Conservation (phyloP, 2,888 invertebrate genomes). For the Caprella mutica region DNA sequence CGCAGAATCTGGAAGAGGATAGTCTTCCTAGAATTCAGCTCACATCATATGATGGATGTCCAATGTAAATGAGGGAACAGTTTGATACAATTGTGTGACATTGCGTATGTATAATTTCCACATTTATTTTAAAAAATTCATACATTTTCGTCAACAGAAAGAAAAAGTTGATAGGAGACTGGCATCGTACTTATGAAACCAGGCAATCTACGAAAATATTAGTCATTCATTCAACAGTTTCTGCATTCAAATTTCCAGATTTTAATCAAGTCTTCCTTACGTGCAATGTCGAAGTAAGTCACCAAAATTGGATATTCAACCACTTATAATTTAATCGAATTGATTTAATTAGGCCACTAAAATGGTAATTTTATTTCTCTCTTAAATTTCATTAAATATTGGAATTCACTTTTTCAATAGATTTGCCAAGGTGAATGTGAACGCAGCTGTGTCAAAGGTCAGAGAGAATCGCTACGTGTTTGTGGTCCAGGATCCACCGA, state of each 20-base stretch:
- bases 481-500: conserved; percentile 19
- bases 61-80: conserved; percentile 36
- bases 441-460: neutral
- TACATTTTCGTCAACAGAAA: neutral
- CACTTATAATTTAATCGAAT: neutral
- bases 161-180: conserved; percentile 36
- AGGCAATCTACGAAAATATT: conserved; percentile 33
- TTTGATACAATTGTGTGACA: neutral
- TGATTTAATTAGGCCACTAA: neutral
- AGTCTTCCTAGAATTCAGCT: conserved; percentile 34
- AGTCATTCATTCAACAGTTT: conserved; percentile 35
- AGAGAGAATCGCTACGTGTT: conserved; percentile 6
- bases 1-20: conserved; percentile 34
- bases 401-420: neutral
- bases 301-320: neutral
- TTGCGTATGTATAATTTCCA: neutral
- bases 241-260: conserved; percentile 36
- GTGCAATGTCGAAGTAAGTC: conserved; percentile 42
- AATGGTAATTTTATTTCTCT: too few species aligned
- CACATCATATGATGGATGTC: conserved; percentile 35
- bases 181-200: conserved; percentile 33
- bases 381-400: too few species aligned
- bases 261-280: conserved; percentile 35
- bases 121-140: neutral
- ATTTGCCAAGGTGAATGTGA: conserved; percentile 9